phyloP scores from a whole-genome alignment of 2,113 vertebrate genomes.

The Misgurnus anguillicaudatus region DNA sequence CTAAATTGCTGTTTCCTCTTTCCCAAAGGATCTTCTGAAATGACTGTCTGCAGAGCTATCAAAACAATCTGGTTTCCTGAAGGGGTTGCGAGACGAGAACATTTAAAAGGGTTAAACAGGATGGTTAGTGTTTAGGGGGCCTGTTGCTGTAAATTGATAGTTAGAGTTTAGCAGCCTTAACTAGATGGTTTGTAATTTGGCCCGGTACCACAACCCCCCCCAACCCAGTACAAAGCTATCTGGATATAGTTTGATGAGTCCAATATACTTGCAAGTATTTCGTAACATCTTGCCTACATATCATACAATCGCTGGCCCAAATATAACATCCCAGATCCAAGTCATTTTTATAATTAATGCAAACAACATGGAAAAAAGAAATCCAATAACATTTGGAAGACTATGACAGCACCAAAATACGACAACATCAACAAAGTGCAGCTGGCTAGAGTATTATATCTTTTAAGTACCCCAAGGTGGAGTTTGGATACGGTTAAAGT shows the following conservation, averaged over 20 bases:
- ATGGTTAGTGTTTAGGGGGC: slow-evolving; percentile 51
- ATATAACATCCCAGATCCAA: neutral
- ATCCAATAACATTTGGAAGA: neutral
- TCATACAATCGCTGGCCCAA: neutral
- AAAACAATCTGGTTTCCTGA: slow-evolving; percentile 45
- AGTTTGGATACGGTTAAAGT: neutral
- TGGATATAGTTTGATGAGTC: neutral
- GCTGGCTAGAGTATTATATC: neutral
- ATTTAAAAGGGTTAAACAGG: slow-evolving; percentile 50
- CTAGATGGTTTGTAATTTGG: slow-evolving; percentile 54
- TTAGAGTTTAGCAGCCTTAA: slow-evolving; percentile 38
- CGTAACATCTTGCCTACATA: neutral
- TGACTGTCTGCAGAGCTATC: slow-evolving; percentile 53
- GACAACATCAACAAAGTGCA: slow-evolving; percentile 5
- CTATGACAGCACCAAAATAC: neutral
- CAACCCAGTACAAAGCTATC: slow-evolving; percentile 13
- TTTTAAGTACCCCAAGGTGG: neutral
- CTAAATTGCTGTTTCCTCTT: slow-evolving; percentile 55
- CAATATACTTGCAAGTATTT: neutral
- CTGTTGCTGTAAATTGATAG: slow-evolving; percentile 54
- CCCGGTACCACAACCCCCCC: slow-evolving; percentile 29
- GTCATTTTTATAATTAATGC: neutral
- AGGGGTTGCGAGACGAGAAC: slow-evolving; percentile 47
- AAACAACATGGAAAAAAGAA: neutral
- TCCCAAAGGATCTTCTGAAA: slow-evolving; percentile 52